Percentiles rank a stretch among this genome's conserved stretches.
Evolutionary conservation across 2,797 vertebrate genomes (phyloP).

Genomic region (Ptychadena robeensis): DNA sequence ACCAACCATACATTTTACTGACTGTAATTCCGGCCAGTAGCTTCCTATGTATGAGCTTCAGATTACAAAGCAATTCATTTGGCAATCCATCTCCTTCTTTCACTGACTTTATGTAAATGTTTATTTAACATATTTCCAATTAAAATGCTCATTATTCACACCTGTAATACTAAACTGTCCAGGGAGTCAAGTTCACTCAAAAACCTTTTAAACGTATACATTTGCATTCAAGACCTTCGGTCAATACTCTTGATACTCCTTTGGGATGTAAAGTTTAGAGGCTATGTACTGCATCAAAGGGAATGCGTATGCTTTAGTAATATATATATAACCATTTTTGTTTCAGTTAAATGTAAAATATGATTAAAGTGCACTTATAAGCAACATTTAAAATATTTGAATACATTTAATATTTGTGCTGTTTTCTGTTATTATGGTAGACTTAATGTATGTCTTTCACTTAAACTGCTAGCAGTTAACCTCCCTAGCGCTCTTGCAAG

Average conservation of each 20-base stretch:
- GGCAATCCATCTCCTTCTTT: constrained; percentile 33
- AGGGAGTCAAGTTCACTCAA: constrained; percentile 24
- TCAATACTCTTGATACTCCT: constrained; percentile 8
- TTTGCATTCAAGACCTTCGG: constrained; percentile 14
- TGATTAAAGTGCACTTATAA: no score
- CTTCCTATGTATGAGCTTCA: background rate
- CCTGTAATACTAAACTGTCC: constrained; percentile 18
- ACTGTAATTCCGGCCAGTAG: no score
- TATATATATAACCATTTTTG: no score
- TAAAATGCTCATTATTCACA: constrained; percentile 28
- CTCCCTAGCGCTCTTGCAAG: no score
- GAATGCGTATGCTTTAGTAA: no score
- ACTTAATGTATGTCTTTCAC: no score
- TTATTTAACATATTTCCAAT: constrained; percentile 18
- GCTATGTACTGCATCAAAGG: background rate
- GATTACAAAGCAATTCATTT: background rate
- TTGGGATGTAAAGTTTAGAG: background rate
- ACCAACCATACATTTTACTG: no score
- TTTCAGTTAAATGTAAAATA: no score
- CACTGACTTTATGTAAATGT: constrained; percentile 23
- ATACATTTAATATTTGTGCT: no score
- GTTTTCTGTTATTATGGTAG: no score
- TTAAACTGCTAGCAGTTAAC: no score
- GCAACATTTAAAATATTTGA: no score
- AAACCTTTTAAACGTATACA: constrained; percentile 32